Evolutionary conservation across 2,888 invertebrate species (phyloP).

Genomic region (Tricholauxania praeusta): DNA sequence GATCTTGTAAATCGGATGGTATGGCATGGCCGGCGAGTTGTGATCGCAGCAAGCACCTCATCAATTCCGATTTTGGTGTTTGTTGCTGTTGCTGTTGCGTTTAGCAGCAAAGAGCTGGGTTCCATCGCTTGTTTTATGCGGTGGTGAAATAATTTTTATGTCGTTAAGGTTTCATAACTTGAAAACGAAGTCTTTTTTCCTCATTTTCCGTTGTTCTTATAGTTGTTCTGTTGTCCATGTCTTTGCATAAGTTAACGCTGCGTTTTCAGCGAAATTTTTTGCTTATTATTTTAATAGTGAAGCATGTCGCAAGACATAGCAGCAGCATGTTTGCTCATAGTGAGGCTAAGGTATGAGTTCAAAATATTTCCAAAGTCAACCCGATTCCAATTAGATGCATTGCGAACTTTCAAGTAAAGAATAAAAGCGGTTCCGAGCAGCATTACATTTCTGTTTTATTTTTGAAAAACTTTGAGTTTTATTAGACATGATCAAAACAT

Average conservation of each 20-base stretch:
- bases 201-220: slow-evolving; percentile 11
- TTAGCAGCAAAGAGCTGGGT: background rate
- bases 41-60: slow-evolving; percentile 33
- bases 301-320: slow-evolving; percentile 6
- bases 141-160: slow-evolving; percentile 34
- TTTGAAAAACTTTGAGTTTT: no score
- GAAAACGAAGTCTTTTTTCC: slow-evolving; percentile 1
- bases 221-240: slow-evolving; percentile 4
- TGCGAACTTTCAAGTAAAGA: background rate
- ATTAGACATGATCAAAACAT: no score
- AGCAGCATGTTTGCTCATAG: no score
- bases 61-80: slow-evolving; percentile 35
- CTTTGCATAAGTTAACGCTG: slow-evolving; percentile 19
- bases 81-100: slow-evolving; percentile 10
- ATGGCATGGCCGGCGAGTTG: background rate
- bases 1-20: slow-evolving; percentile 15
- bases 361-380: slow-evolving; percentile 10
- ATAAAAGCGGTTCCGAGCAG: no score
- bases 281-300: slow-evolving; percentile 32
- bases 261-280: slow-evolving; percentile 6
- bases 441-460: no score
- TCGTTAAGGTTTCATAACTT: slow-evolving; percentile 36
- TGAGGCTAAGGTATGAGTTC: no score
- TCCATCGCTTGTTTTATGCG: slow-evolving; percentile 24
- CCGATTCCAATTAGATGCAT: background rate